These are phyloP conservation scores for Prolemur simus DNA, from an alignment of 2,113 vertebrate species.

Conservation along the genomic window DNA sequence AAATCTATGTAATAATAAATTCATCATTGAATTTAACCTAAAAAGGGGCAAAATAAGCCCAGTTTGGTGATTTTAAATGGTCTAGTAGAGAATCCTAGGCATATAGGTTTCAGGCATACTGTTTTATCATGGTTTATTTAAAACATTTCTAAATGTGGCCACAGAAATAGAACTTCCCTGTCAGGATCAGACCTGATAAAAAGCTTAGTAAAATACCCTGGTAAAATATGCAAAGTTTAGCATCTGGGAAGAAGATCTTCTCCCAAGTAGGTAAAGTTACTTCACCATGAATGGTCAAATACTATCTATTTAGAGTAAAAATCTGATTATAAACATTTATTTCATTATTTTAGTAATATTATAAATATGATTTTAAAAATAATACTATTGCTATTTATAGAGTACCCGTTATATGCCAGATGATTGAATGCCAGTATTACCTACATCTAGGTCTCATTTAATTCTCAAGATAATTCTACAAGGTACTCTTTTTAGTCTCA, in stretches of 20 bases:
- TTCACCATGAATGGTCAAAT: background rate
- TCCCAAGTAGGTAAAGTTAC: background rate
- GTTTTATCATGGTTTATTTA: constrained; percentile 36
- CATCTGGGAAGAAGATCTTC: background rate
- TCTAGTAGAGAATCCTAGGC: background rate
- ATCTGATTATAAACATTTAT: background rate
- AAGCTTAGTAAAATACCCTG: background rate
- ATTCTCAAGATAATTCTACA: background rate
- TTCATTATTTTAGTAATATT: background rate
- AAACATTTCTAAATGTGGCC: background rate
- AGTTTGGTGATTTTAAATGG: background rate
- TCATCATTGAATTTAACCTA: constrained; percentile 23
- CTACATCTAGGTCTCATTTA: background rate
- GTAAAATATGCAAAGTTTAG: background rate
- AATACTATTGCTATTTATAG: background rate
- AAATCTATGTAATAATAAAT: background rate
- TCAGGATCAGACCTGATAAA: background rate
- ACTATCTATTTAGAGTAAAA: background rate
- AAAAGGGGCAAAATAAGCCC: background rate
- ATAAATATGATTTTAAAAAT: background rate
- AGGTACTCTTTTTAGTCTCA: background rate
- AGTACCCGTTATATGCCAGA: background rate
- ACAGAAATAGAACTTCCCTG: background rate
- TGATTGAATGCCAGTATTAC: background rate
- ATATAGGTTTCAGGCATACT: background rate